phyloP scores from a whole-genome alignment of 2,797 vertebrate species.

The Peromyscus melanophrys region DNA sequence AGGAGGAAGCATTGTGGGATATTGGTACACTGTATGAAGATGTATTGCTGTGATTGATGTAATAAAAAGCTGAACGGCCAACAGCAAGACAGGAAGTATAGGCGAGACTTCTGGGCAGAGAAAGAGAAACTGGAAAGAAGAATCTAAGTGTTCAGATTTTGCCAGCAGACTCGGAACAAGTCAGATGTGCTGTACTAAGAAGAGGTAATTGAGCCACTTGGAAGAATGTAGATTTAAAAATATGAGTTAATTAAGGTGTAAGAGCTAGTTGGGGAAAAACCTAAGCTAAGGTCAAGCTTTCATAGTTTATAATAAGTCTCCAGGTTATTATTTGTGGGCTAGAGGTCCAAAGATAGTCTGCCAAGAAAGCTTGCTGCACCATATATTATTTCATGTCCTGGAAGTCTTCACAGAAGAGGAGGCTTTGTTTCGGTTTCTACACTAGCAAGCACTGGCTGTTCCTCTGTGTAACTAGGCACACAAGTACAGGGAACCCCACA shows the following conservation, averaged over 20 bases:
- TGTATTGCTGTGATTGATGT: no score
- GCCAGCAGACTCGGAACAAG: background rate
- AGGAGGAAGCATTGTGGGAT: background rate
- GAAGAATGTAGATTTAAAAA: background rate
- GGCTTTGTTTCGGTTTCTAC: background rate
- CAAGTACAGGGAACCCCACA: no score
- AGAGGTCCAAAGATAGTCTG: background rate
- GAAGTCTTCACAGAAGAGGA: background rate
- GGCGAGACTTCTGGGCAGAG: background rate
- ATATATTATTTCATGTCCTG: constrained; percentile 41
- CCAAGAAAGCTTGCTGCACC: background rate
- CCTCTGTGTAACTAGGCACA: background rate
- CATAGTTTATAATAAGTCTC: background rate
- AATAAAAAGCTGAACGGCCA: no score
- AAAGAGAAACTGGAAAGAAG: background rate
- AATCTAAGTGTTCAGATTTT: background rate
- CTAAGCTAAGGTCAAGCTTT: background rate
- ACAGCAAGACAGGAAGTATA: no score
- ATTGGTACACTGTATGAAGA: background rate
- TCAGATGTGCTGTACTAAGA: background rate
- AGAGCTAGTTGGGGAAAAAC: background rate
- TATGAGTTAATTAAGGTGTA: background rate
- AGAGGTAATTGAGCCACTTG: background rate
- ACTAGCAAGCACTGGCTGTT: background rate
- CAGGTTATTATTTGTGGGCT: background rate